A percentile compares a stretch with the other conserved stretches of the same genome.
These are phyloP conservation scores for Hippocampus abdominalis DNA, from an alignment of 2,113 vertebrate species.

Conservation along the genomic window DNA sequence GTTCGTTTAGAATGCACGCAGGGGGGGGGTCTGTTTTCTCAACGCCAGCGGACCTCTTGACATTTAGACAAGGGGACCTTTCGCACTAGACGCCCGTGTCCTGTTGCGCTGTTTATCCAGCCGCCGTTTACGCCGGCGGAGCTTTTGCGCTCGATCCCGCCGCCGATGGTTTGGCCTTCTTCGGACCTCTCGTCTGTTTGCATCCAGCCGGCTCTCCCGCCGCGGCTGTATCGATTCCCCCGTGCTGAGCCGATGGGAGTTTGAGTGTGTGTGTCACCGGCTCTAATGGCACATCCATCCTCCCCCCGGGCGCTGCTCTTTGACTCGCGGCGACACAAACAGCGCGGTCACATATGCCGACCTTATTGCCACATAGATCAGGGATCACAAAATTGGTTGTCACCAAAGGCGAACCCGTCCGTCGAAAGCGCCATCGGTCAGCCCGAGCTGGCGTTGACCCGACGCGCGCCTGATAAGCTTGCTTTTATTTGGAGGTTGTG, in stretches of 20 bases:
- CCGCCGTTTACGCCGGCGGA: slow-evolving; percentile 19
- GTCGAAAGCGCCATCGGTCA: slow-evolving; percentile 39
- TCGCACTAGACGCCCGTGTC: slow-evolving; percentile 8
- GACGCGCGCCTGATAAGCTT: slow-evolving; percentile 28
- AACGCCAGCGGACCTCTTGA: slow-evolving; percentile 42
- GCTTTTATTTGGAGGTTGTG: slow-evolving; percentile 24
- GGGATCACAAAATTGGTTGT: slow-evolving; percentile 11
- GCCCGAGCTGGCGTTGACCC: slow-evolving; percentile 29
- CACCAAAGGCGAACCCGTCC: slow-evolving; percentile 12
- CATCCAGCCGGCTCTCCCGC: slow-evolving; percentile 57
- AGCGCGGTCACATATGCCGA: slow-evolving; percentile 20
- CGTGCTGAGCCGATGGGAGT: slow-evolving; percentile 64
- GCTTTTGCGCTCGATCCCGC: slow-evolving; percentile 20
- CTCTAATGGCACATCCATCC: slow-evolving; percentile 67
- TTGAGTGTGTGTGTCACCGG: slow-evolving; percentile 69
- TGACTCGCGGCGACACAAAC: slow-evolving; percentile 33
- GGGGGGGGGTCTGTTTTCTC: slow-evolving; percentile 11
- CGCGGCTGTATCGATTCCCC: slow-evolving; percentile 63
- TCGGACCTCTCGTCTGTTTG: slow-evolving; percentile 38
- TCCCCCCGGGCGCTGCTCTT: slow-evolving; percentile 35
- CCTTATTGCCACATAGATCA: slow-evolving; percentile 9
- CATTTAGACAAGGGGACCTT: slow-evolving; percentile 58
- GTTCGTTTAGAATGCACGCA: slow-evolving; percentile 35
- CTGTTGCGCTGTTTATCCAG: slow-evolving; percentile 33
- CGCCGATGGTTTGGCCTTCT: slow-evolving; percentile 23